A percentile compares a stretch with the other conserved stretches of the same genome.
These are phyloP conservation scores for Pogonognathellus flavescens DNA, from an alignment of 1,140 invertebrate species.

Conservation along the genomic window DNA sequence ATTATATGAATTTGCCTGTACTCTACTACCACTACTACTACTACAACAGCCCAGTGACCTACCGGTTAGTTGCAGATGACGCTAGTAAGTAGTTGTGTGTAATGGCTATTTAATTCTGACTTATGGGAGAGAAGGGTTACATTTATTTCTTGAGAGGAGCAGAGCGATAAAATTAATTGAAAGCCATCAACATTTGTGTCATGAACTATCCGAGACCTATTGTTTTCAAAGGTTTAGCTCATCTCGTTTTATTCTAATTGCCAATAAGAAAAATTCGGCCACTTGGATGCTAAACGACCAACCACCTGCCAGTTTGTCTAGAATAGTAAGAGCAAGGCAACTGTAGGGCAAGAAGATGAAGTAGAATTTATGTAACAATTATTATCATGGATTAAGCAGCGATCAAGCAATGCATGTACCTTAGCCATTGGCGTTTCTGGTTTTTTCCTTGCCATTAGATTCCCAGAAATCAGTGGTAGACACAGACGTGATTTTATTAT, in stretches of 20 bases:
- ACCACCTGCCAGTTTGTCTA: conserved; percentile 22
- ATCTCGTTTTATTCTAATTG: conserved; percentile 38
- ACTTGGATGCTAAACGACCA: background rate
- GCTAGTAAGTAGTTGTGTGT: too few species aligned
- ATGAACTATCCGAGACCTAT: background rate
- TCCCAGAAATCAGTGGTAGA: conserved; percentile 30
- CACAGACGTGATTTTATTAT: background rate
- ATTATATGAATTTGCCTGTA: too few species aligned
- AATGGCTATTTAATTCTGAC: too few species aligned
- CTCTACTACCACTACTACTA: too few species aligned
- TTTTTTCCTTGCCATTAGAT: conserved; percentile 16
- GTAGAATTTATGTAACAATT: conserved; percentile 21
- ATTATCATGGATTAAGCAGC: background rate
- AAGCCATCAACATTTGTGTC: background rate
- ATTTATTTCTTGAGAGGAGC: too few species aligned
- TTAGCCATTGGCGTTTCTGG: conserved; percentile 30
- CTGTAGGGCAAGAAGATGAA: background rate
- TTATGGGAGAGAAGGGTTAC: too few species aligned
- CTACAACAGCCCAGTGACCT: too few species aligned
- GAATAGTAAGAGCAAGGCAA: background rate
- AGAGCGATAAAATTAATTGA: conserved; percentile 36
- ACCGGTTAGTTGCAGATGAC: too few species aligned
- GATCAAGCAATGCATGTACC: conserved; percentile 12
- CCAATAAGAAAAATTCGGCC: background rate
- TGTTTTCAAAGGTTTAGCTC: background rate